Evolutionary conservation across 2,113 vertebrate species (phyloP).

Genomic region (Tauraco erythrolophus): DNA sequence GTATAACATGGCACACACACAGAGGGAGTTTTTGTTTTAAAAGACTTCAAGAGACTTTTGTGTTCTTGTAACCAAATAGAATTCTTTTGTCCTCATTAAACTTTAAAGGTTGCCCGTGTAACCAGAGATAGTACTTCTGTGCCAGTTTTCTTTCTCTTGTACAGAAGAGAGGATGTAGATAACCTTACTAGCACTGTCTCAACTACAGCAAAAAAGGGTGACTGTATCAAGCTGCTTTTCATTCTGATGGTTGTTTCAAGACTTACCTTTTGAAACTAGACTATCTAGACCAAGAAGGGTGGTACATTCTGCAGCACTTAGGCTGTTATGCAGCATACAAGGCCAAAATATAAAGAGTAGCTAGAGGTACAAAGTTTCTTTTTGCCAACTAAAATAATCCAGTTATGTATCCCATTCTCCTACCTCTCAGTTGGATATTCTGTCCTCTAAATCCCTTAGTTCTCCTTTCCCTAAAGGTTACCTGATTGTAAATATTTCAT

Average conservation of each 20-base stretch:
- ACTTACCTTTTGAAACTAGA: not conserved
- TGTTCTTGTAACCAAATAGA: constrained; percentile 49
- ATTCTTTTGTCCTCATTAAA: constrained; percentile 61
- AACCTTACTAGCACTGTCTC: not conserved
- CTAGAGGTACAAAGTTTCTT: not conserved
- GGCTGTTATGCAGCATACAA: not conserved
- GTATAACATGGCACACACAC: not conserved
- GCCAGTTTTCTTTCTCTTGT: not conserved
- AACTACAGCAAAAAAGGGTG: not conserved
- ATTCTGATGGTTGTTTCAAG: not conserved
- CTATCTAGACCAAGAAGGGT: not conserved
- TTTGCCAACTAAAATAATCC: not conserved
- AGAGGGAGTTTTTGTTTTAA: not conserved
- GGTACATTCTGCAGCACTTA: not conserved
- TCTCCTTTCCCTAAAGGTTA: not conserved
- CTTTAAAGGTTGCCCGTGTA: not conserved
- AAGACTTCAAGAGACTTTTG: not conserved
- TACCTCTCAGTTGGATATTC: not conserved
- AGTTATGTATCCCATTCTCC: not conserved
- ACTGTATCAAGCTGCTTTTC: not conserved
- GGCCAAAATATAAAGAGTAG: not conserved
- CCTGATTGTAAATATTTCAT: not conserved
- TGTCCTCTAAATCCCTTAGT: not conserved
- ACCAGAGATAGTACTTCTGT: not conserved
- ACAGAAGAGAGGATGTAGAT: not conserved